Percentiles rank a stretch among this genome's conserved stretches.
phyloP scores from a whole-genome alignment of 1,140 invertebrate genomes.

The Cardiocondyla obscurior region DNA sequence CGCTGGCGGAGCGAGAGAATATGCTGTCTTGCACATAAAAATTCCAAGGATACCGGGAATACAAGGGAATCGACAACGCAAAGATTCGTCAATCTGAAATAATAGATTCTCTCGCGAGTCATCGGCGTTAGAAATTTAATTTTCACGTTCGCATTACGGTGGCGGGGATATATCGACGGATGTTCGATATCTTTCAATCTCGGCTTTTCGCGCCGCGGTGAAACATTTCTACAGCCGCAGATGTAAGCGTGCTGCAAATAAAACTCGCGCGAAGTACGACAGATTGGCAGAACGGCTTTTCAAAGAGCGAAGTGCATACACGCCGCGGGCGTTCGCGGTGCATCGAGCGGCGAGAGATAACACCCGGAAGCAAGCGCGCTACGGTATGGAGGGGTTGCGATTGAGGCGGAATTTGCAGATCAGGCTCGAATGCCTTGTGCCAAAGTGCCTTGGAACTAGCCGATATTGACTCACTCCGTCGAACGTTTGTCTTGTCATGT shows the following conservation, averaged over 20 bases:
- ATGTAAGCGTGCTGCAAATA: background rate
- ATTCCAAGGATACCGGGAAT: background rate
- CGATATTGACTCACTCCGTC: conserved; percentile 30
- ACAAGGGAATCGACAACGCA: background rate
- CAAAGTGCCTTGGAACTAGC: conserved; percentile 12
- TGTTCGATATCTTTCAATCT: conserved; percentile 4
- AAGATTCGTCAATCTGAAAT: background rate
- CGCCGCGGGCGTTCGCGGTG: conserved; percentile 23
- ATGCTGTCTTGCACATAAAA: background rate
- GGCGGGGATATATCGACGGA: background rate
- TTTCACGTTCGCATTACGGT: background rate
- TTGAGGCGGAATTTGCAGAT: conserved; percentile 23
- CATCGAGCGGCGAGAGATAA: conserved; percentile 43
- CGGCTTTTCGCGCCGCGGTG: background rate
- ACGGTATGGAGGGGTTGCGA: background rate
- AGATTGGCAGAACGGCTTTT: conserved; percentile 26
- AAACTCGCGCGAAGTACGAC: conserved; percentile 12
- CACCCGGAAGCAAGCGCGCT: conserved; percentile 20
- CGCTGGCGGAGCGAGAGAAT: background rate
- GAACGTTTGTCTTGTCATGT: conserved; percentile 12
- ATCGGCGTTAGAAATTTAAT: conserved; percentile 28
- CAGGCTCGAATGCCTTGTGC: conserved; percentile 2
- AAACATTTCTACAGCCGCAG: background rate
- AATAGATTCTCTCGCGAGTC: background rate
- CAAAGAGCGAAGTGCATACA: conserved; percentile 27